Base-by-base conservation (phyloP, 2,113 vertebrate species). In the Anas platyrhynchos region DNA sequence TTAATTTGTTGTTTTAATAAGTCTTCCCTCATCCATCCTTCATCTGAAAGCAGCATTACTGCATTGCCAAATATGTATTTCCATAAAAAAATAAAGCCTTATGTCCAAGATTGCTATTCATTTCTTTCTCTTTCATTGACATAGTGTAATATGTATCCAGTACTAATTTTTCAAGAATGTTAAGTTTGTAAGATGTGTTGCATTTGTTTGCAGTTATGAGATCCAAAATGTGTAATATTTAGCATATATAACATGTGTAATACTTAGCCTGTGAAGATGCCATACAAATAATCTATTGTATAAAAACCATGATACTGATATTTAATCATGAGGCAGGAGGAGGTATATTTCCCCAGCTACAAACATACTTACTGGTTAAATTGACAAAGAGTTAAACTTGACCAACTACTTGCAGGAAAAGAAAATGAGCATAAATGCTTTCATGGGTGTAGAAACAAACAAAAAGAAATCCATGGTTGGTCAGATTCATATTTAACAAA, bases 401-500 rank as follows among this genome's bases (percentile, higher is more conserved):
- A 69, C 43, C 58, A 61, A 52, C 46, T 75, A 13, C 36, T 71
- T 77, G 17, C 8, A 89, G 61, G 80, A 90, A 82, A 79, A 92
- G 16, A 89, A 93, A 83, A 77, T 27, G 31, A 16, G 23, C 76
- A 16, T 78, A 73, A 79, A n/a, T 67, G 26, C 52, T 78, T 88
- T 74, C 34, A 54, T 50, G 76, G 65, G 38, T 18, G 32, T 56
- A 36, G 66, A 83, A 90, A 68, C 75, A 83, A 91, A 85, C 44
- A 94, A 83, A 65, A 65, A 86, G 32, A 31, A 73, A 59, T 56
- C 29, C 23, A 25, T 4, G 2, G 36, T 58, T 63, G 41, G 27
- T 80, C 56, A 91, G 85, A 86, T 77, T 63, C 5, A 14, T 74
- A 89, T 94, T 94, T 67, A 38, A 36, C 29, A 77, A 95, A 83